Evolutionary conservation across 2,797 vertebrate species (phyloP).

Genomic region (Rhyacichthys aspro): DNA sequence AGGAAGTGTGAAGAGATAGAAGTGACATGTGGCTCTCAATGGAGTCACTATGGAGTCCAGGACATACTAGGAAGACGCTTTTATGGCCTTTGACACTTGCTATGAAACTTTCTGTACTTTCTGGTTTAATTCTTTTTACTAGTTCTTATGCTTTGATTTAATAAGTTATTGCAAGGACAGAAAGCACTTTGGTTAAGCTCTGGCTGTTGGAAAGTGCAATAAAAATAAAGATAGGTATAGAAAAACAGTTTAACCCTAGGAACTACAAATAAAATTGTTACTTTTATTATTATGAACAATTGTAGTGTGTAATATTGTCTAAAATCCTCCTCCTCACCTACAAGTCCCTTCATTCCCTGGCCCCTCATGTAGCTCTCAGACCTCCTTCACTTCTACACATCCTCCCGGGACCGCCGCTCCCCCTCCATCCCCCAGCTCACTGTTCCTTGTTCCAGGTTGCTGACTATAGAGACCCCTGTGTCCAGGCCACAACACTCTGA

Average conservation of each 20-base stretch:
- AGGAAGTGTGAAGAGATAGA: conserved; percentile 8
- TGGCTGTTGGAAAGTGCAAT: neutral
- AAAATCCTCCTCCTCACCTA: too few relatives aligned
- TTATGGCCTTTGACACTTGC: neutral
- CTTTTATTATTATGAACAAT: too few relatives aligned
- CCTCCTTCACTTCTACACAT: neutral
- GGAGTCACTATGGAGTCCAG: neutral
- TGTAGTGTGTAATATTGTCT: too few relatives aligned
- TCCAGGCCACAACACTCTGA: neutral
- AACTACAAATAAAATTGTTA: too few relatives aligned
- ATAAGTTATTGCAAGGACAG: neutral
- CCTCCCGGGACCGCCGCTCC: too few relatives aligned
- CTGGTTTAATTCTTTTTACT: neutral
- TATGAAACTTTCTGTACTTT: too few relatives aligned
- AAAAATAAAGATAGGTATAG: too few relatives aligned
- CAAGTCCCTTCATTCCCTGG: neutral
- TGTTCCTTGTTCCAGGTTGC: neutral
- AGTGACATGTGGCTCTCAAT: neutral
- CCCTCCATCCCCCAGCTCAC: neutral
- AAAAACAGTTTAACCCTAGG: too few relatives aligned
- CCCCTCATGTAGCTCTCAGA: neutral
- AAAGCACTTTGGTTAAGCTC: neutral
- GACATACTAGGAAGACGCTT: neutral
- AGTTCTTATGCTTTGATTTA: neutral
- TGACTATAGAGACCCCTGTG: neutral